These are phyloP conservation scores for Accipiter cooperii DNA, from an alignment of 2,113 vertebrate genomes.

Conservation along the genomic window DNA sequence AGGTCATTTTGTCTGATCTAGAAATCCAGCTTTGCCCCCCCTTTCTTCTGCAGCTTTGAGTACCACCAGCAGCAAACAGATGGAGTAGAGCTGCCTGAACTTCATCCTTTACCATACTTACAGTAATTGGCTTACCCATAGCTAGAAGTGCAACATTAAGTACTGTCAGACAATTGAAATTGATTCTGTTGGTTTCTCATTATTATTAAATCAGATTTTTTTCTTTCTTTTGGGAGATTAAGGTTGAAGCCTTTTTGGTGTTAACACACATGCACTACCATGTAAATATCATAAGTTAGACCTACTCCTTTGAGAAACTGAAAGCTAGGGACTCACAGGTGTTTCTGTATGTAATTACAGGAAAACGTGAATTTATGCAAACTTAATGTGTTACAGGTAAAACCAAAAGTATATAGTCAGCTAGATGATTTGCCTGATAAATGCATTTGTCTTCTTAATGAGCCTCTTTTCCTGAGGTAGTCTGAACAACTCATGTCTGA, in stretches of 20 bases:
- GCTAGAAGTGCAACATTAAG: not conserved
- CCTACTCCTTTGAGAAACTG: not conserved
- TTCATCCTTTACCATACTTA: not conserved
- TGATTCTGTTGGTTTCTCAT: not conserved
- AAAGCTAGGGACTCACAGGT: not conserved
- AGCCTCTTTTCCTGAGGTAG: constrained; percentile 58
- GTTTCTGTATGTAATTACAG: constrained; percentile 43
- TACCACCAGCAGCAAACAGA: not conserved
- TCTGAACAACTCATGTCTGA: constrained; percentile 44
- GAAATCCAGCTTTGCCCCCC: not conserved
- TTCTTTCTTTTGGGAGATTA: not conserved
- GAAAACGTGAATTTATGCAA: constrained; percentile 35
- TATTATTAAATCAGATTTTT: not conserved
- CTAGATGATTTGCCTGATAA: constrained; percentile 62
- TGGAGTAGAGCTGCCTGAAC: not conserved
- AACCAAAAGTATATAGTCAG: constrained; percentile 54
- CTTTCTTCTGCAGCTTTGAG: not conserved
- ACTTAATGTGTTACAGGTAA: constrained; percentile 33
- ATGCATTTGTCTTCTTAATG: constrained; percentile 69
- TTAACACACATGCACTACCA: not conserved
- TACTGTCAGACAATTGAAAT: not conserved
- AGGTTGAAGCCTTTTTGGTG: not conserved
- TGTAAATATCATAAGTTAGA: not conserved
- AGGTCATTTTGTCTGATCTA: not conserved
- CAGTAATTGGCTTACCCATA: not conserved